Evolutionary conservation across 2,797 vertebrate species (phyloP), one percentile per base, ranked within the genome.

Genomic region (Mionectes olivaceus): DNA sequence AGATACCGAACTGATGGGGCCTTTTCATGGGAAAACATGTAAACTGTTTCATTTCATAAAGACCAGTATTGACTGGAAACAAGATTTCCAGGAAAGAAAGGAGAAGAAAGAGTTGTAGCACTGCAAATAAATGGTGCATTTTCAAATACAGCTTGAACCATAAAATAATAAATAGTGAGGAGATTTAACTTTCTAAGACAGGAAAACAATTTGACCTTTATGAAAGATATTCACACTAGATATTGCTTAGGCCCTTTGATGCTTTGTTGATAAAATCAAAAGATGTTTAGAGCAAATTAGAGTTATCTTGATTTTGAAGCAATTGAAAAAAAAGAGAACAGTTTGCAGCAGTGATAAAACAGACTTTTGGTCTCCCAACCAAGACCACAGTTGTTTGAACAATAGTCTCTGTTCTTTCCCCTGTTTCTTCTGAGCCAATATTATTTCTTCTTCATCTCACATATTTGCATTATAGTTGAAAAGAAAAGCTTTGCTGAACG

Each of bases 251-350:
- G n/a, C 17, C 19, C 24, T 90, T 86, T 78, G 43, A 78, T 73
- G 52, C n/a, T 92, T 89, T 89, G 23, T 71, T 94, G 57, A 69
- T 77, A 81, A 81, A 95, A 93, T 87, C 71, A 81, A 81, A 89
- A 89, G 69, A 74, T 83, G 30, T 83, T 92, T 79, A 82, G 33
- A 33, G 47, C 59, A 87, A 94, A 92, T 94, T 81, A 87, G 65
- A 75, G 23, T 63, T 86, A 63, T 33, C 53, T 63, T 83, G 79
- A 64, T 89, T 93, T 81, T 81, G 70, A 85, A 83, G 33, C 15
- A 68, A 35, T 61, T 83, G 61, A 30, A 85, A 71, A 73, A 59
- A 28, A 28, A 12, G 23, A 57, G 41, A 87, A 43, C 46, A 61
- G 50, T 87, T 90, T 94, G 61, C 39, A 67, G 55, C 27, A 49